These are phyloP conservation scores for Mesocricetus auratus DNA, from an alignment of 2,113 vertebrate species.

Conservation along the genomic window DNA sequence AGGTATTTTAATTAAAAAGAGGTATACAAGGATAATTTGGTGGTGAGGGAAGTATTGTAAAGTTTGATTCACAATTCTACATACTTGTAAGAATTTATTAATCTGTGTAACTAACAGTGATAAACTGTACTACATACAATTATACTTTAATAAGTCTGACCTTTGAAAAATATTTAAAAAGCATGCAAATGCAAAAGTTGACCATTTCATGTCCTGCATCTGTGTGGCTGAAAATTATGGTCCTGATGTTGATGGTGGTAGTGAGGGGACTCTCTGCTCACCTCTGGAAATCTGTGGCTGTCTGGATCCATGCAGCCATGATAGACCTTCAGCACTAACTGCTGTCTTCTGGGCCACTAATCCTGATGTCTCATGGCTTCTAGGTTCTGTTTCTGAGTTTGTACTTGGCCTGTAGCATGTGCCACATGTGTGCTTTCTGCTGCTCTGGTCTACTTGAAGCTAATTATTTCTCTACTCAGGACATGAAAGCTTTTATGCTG, in stretches of 20 bases:
- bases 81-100: not conserved
- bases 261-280: not conserved
- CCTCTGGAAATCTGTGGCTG: not conserved
- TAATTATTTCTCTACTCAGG: not conserved
- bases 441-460: not conserved
- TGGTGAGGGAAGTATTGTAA: not conserved
- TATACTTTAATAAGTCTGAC: not conserved
- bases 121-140: not conserved
- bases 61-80: not conserved
- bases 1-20: not conserved
- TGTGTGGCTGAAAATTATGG: not conserved
- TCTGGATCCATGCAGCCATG: not conserved
- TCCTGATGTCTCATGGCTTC: not conserved
- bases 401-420: not conserved
- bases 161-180: constrained; percentile 4
- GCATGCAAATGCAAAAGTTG: not conserved
- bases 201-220: not conserved
- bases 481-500: constrained; percentile 5
- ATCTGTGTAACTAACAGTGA: not conserved
- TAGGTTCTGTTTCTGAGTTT: not conserved
- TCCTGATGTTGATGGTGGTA: not conserved
- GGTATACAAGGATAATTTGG: not conserved
- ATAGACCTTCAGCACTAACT: not conserved
- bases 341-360: not conserved
- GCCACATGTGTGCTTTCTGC: not conserved